A percentile compares a stretch with the other conserved stretches of the same genome.
Evolutionary conservation across 2,113 vertebrate species (phyloP).

Genomic region (Tursiops truncatus): DNA sequence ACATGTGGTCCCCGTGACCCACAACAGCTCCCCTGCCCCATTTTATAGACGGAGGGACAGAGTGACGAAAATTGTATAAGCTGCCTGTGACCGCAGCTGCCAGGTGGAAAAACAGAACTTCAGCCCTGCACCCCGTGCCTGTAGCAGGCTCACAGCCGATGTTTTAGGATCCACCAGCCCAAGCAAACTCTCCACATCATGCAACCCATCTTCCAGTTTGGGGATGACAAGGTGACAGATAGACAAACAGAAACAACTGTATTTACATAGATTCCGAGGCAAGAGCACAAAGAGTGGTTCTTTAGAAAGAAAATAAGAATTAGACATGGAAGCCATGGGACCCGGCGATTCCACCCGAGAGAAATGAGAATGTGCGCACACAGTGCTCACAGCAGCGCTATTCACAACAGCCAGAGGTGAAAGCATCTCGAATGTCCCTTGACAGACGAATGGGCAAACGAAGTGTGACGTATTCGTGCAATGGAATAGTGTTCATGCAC

Average conservation of each 20-base stretch:
- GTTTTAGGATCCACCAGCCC: background rate
- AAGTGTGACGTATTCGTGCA: accelerated
- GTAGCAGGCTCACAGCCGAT: too few relatives aligned
- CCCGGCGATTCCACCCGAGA: background rate
- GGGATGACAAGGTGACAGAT: background rate
- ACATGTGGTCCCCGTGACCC: accelerated
- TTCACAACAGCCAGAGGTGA: accelerated
- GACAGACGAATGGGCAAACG: background rate
- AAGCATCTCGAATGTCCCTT: background rate
- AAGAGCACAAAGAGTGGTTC: background rate
- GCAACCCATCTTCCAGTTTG: background rate
- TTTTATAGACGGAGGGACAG: background rate
- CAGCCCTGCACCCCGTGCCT: too few relatives aligned
- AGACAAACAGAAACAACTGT: too few relatives aligned
- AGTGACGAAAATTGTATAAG: accelerated
- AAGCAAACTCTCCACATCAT: background rate
- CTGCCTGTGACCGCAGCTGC: background rate
- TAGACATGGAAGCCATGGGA: background rate
- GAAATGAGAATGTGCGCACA: background rate
- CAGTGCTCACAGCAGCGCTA: accelerated
- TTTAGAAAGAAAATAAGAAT: background rate
- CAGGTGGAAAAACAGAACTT: too few relatives aligned
- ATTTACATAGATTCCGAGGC: background rate
- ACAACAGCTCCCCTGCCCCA: accelerated
- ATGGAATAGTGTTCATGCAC: background rate